Evolutionary conservation across 2,888 invertebrate species (phyloP), one percentile per base, ranked within the genome.

Genomic region (Drosophila atroscutellata): DNA sequence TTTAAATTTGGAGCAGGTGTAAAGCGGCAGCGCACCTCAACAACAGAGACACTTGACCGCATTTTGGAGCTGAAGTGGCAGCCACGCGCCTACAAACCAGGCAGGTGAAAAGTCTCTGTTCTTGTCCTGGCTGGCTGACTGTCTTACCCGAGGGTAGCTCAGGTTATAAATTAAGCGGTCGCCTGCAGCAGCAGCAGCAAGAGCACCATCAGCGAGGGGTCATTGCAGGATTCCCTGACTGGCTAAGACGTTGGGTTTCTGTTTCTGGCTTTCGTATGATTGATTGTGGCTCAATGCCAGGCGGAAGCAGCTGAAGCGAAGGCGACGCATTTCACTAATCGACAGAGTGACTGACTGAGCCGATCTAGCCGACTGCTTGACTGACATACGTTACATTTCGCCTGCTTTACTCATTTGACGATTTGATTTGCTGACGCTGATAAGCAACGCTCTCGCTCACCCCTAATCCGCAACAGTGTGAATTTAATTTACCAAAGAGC

Each of bases 401-500:
- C 47, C 65, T 28, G 18, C 39, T 39, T 15, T 61, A 77, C 77
- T 83, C 87, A 84, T 87, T 87, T 82, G 81, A 56, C 82, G 76
- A 89, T 88, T 89, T 88, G 87, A 89, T 88, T 82, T 79, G 67
- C 54, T 51, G 63, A 8, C 59, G 6, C 15, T 30, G 79, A 81
- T 81, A 81, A 79, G 71, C n/a, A 36, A 11, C 20, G 7, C 34
- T 47, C 55, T 52, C 57, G 34, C 54, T 65, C 75, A 80, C 81
- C 87, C 89, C 78, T 89, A 88, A 83, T 75, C 87, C 86, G 56
- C 30, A 36, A 71, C 75, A 81, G 87, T 88, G 87, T 89, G 87
- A 88, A 88, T 89, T 88, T 89, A 88, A 88, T 88, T 89, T 89
- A 86, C 71, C 88, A 87, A 82, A 86, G 81, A 88, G 87, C 79